Percentiles rank a stretch among this genome's conserved stretches.
Evolutionary conservation across 2,797 vertebrate genomes (phyloP).

Genomic region (Fundulus diaphanus): DNA sequence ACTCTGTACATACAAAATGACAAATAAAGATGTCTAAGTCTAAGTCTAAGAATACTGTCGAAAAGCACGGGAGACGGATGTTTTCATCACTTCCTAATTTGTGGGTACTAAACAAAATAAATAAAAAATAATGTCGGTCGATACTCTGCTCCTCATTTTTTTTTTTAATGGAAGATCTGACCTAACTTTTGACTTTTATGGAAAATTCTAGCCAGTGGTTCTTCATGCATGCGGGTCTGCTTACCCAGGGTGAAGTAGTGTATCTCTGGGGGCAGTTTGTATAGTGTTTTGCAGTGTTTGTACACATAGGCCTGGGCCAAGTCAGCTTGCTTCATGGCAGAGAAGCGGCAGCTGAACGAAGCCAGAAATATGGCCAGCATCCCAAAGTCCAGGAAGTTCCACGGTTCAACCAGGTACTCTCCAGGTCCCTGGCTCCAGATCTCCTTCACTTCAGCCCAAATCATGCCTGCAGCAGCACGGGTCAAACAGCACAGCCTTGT

Average conservation of each 20-base stretch:
- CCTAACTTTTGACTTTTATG: neutral
- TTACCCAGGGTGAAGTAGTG: conserved; percentile 94
- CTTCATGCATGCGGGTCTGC: conserved; percentile 51
- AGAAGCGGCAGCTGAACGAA: conserved; percentile 94
- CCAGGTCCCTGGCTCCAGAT: conserved; percentile 98
- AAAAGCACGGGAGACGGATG: neutral
- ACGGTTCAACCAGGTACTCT: conserved; percentile 94
- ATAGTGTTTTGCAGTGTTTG: conserved; percentile 84
- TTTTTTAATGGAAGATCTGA: neutral
- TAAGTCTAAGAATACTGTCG: neutral
- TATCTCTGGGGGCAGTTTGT: conserved; percentile 87
- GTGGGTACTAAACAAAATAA: too few relatives aligned
- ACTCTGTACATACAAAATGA: too few relatives aligned
- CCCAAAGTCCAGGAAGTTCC: conserved; percentile 98
- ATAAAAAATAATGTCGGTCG: neutral
- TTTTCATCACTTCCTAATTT: too few relatives aligned
- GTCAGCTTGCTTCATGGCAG: conserved; percentile 91
- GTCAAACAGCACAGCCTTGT: neutral
- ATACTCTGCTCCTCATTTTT: neutral
- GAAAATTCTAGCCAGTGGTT: neutral
- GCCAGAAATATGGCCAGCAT: conserved; percentile 98
- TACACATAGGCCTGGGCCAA: conserved; percentile 90
- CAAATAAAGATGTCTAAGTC: too few relatives aligned
- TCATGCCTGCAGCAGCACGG: conserved; percentile 87
- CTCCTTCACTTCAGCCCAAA: conserved; percentile 99